These are phyloP conservation scores for Arrhopalites spinosus DNA, from an alignment of 2,888 invertebrate genomes.

Conservation along the genomic window DNA sequence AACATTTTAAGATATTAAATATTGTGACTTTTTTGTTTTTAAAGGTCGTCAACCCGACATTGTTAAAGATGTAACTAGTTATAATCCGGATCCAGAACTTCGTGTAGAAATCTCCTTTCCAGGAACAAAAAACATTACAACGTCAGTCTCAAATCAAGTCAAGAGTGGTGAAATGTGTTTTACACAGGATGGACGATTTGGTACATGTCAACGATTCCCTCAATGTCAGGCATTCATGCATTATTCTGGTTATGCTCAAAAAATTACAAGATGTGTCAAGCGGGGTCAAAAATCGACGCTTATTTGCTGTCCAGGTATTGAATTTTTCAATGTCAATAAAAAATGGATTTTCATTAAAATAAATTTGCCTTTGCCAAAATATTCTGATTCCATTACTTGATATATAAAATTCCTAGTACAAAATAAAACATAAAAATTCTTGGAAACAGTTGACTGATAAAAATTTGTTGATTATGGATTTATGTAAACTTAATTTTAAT, in stretches of 20 bases:
- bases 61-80: too few species aligned
- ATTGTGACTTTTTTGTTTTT: too few species aligned
- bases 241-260: background rate
- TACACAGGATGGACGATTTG: constrained; percentile 24
- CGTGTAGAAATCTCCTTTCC: background rate
- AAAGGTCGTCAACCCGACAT: too few species aligned
- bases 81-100: background rate
- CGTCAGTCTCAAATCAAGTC: too few species aligned
- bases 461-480: too few species aligned
- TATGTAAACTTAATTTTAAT: too few species aligned
- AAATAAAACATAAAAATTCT: too few species aligned
- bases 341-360: constrained; percentile 3
- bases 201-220: constrained; percentile 7
- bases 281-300: background rate
- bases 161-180: constrained; percentile 18
- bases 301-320: constrained; percentile 38
- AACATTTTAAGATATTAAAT: too few species aligned
- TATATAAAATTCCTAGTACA: too few species aligned
- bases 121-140: background rate
- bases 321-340: background rate
- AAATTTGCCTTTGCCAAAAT: too few species aligned
- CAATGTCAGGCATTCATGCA: constrained; percentile 2
- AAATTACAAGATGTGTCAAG: constrained; percentile 18
- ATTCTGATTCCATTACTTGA: too few species aligned
- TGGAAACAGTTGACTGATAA: too few species aligned